Evolutionary conservation across 2,888 invertebrate species (phyloP), one percentile per base, ranked within the genome.

Genomic region (Ptilodon capucinus): DNA sequence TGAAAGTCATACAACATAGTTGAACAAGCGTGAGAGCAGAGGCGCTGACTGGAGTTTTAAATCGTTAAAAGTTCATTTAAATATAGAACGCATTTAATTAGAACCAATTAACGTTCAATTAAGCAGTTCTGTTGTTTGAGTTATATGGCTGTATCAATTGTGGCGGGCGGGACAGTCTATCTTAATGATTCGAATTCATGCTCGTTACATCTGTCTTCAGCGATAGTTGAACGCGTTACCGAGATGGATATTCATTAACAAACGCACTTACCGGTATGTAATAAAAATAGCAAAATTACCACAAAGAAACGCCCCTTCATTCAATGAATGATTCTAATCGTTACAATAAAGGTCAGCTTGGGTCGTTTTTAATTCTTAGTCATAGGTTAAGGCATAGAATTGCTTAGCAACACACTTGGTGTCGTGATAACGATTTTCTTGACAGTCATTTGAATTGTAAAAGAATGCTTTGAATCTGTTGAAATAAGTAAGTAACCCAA

Each of bases 1-100:
- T n/a, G n/a, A n/a, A n/a, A n/a, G n/a, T n/a, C n/a, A n/a, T n/a
- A n/a, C n/a, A n/a, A n/a, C n/a, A n/a, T n/a, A n/a, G n/a, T n/a
- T n/a, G n/a, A n/a, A n/a, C n/a, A n/a, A n/a, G n/a, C n/a, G n/a
- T n/a, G n/a, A 21, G 21, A 28, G 11, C 9, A n/a, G 28, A 38
- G n/a, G 40, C 51, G 53, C 45, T 42, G 57, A 55, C 44, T 46
- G 16, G 36, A 60, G 61, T 66, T 71, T 66, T 68, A 77, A 76
- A 77, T 86, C 79, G 74, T 87, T 85, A 82, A 84, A 82, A 81
- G 81, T 85, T 86, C 81, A 85, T 86, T 87, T 89, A 87, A 86
- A 91, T 86, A 86, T 88, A 87, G 87, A 86, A 89, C 87, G 83
- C 86, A 84, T 86, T 88, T 86, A 87, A 90, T 91, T 90, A 91